Percentiles rank a stretch among this genome's conserved stretches.
phyloP scores from a whole-genome alignment of 2,113 vertebrate species.

The Phylloscopus trochilus region DNA sequence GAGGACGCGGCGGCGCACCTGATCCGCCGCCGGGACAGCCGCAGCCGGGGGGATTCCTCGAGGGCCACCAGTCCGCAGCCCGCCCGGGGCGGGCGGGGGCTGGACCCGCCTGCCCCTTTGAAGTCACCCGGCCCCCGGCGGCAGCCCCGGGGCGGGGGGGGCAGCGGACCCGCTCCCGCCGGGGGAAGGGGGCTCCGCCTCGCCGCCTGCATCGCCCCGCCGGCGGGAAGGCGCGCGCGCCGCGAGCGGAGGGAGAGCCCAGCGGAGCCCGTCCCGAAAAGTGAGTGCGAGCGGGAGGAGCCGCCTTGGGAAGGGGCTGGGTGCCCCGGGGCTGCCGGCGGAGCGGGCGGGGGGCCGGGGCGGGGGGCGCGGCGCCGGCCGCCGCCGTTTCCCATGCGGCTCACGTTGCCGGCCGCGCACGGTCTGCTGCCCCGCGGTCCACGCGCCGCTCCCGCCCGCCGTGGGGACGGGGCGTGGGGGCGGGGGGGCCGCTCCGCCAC shows the following conservation, averaged over 20 bases:
- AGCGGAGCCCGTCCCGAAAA: neutral
- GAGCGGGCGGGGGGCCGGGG: neutral
- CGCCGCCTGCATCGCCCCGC: neutral
- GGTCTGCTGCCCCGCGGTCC: neutral
- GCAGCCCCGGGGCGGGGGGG: neutral
- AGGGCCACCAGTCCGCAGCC: neutral
- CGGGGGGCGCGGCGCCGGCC: neutral
- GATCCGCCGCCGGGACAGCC: neutral
- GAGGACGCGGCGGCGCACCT: neutral
- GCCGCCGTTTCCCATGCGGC: slow-evolving; percentile 6
- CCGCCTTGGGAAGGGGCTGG: neutral
- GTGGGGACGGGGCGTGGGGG: neutral
- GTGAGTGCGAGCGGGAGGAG: neutral
- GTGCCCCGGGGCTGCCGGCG: neutral
- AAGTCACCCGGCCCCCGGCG: neutral
- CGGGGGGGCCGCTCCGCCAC: neutral
- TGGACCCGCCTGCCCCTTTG: neutral
- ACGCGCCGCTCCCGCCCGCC: neutral
- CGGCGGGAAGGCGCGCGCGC: neutral
- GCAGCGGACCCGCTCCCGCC: neutral
- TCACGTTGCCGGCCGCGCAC: slow-evolving; percentile 7
- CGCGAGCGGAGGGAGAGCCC: neutral
- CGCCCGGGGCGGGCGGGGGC: neutral
- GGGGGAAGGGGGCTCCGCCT: neutral
- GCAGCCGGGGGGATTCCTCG: neutral